phyloP scores from a whole-genome alignment of 2,888 invertebrate species.

The Cartodere bifasciata region DNA sequence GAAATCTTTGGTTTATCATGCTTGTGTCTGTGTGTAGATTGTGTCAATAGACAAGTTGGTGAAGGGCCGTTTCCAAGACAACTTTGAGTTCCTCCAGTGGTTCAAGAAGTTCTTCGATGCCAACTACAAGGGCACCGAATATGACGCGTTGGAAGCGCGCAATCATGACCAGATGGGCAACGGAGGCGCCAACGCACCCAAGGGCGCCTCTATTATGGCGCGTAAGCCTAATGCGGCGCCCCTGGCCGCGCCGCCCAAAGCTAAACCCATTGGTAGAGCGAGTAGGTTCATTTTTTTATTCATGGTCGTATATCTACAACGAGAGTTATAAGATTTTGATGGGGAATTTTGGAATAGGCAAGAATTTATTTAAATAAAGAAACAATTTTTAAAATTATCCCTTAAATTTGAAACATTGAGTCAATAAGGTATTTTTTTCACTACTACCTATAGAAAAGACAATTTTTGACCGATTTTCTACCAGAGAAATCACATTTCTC shows the following conservation, averaged over 20 bases:
- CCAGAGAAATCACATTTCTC: too few relatives aligned
- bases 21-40: constrained; percentile 50
- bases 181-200: constrained; percentile 50
- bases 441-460: too few relatives aligned
- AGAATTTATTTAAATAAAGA: too few relatives aligned
- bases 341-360: too few relatives aligned
- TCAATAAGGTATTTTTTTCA: too few relatives aligned
- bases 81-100: constrained; percentile 99
- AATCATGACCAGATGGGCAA: constrained; percentile 77
- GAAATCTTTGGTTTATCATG: constrained; percentile 20
- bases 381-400: too few relatives aligned
- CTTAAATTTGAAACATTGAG: too few relatives aligned
- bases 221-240: constrained; percentile 29
- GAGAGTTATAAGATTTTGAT: too few relatives aligned
- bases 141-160: constrained; percentile 79
- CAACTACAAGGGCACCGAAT: constrained; percentile 90
- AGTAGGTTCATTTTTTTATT: too few relatives aligned
- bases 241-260: constrained; percentile 36
- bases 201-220: constrained; percentile 37
- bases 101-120: constrained; percentile 99
- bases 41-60: constrained; percentile 90
- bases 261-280: constrained; percentile 24
- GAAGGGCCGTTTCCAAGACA: constrained; percentile 98
- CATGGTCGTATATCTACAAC: too few relatives aligned
- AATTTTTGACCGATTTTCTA: too few relatives aligned